Percentiles rank a stretch among this genome's conserved stretches.
Evolutionary conservation across 1,140 invertebrate species (phyloP).

Genomic region (Drosophila eugracilis): DNA sequence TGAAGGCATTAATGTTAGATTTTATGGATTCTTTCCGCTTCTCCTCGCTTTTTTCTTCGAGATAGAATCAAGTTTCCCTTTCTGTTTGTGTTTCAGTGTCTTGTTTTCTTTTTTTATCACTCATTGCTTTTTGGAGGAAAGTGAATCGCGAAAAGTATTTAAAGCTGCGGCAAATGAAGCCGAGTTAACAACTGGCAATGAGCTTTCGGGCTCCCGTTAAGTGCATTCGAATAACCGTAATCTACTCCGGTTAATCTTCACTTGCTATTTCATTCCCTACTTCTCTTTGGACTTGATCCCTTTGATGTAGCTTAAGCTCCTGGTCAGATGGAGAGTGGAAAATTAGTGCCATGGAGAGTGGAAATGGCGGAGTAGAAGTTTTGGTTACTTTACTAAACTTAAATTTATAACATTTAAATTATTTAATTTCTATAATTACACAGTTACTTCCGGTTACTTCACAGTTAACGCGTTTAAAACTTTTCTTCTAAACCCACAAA

Average conservation of each 20-base stretch:
- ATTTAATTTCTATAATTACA: too few species aligned
- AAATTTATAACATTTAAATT: neutral
- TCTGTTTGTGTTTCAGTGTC: slow-evolving; percentile 22
- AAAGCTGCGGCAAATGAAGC: slow-evolving; percentile 58
- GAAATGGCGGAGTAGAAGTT: neutral
- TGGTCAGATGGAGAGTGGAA: neutral
- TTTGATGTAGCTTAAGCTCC: slow-evolving; percentile 24
- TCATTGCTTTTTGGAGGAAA: slow-evolving; percentile 8
- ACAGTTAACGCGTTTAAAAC: too few species aligned
- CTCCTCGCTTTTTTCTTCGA: neutral
- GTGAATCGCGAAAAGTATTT: slow-evolving; percentile 50
- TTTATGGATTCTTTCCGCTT: slow-evolving; percentile 53
- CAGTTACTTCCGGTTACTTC: too few species aligned
- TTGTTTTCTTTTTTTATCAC: neutral
- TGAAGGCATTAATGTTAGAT: slow-evolving; percentile 81
- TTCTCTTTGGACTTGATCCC: slow-evolving; percentile 6
- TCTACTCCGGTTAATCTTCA: slow-evolving; percentile 39
- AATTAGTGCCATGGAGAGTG: neutral
- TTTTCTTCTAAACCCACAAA: too few species aligned
- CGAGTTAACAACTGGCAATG: slow-evolving; percentile 49
- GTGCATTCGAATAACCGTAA: slow-evolving; percentile 39
- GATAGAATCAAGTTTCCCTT: slow-evolving; percentile 55
- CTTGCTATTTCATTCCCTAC: slow-evolving; percentile 4
- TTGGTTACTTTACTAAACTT: neutral
- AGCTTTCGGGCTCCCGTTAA: slow-evolving; percentile 22